Evolutionary conservation across 2,113 vertebrate genomes (phyloP).

Genomic region (Motacilla tschutschensis): DNA sequence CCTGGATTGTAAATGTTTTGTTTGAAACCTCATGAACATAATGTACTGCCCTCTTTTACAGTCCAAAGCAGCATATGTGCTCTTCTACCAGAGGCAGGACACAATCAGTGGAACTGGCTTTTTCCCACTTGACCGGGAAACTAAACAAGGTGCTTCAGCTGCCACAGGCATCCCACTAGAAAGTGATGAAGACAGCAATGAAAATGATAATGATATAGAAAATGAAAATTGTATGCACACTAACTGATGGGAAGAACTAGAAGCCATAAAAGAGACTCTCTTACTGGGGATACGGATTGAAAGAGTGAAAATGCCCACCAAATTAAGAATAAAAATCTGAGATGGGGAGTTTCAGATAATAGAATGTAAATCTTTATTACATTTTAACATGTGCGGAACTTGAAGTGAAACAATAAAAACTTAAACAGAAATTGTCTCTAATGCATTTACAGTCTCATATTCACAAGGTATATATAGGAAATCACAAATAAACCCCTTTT

Average conservation of each 20-base stretch:
- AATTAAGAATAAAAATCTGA: conserved; percentile 75
- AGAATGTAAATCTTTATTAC: conserved; percentile 81
- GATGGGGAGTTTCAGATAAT: conserved; percentile 79
- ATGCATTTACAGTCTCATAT: conserved; percentile 81
- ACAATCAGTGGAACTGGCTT: conserved; percentile 95
- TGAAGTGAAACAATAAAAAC: conserved; percentile 82
- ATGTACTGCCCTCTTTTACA: conserved; percentile 54
- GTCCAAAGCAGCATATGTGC: conserved; percentile 97
- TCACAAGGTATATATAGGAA: conserved; percentile 83
- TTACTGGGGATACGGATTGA: conserved; percentile 62
- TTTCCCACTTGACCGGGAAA: conserved; percentile 91
- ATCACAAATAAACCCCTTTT: conserved; percentile 82
- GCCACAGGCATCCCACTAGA: conserved; percentile 79
- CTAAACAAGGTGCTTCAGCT: conserved; percentile 82
- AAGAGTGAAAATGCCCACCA: conserved; percentile 71
- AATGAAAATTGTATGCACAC: conserved; percentile 92
- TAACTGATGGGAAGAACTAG: conserved; percentile 84
- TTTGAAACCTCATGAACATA: not conserved
- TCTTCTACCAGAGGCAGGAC: conserved; percentile 96
- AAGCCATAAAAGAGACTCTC: conserved; percentile 87
- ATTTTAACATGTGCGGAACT: conserved; percentile 83
- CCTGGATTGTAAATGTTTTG: not conserved
- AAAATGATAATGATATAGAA: conserved; percentile 81
- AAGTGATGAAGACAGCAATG: conserved; percentile 84
- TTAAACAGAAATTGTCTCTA: conserved; percentile 80